These are phyloP conservation scores for Sebastes diaconus DNA, from an alignment of 2,797 vertebrate genomes.

Conservation along the genomic window DNA sequence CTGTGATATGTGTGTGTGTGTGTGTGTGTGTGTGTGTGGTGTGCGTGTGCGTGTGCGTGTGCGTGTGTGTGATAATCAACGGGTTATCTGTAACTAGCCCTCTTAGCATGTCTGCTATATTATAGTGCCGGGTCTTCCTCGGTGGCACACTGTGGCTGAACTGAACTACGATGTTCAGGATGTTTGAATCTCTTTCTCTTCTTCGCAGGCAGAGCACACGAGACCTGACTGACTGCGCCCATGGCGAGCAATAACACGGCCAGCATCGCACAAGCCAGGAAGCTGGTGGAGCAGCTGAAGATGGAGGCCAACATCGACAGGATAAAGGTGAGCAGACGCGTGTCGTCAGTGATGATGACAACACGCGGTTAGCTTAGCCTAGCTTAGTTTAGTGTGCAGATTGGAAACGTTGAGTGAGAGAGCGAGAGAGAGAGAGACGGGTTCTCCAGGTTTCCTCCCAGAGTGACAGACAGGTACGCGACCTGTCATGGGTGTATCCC, in stretches of 20 bases:
- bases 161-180: conserved; percentile 16
- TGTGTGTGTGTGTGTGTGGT: conserved; percentile 12
- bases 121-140: neutral
- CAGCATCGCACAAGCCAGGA: conserved; percentile 88
- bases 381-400: too few species aligned
- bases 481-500: too few species aligned
- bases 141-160: neutral
- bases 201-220: conserved; percentile 36
- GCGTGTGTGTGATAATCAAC: conserved; percentile 52
- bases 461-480: too few species aligned
- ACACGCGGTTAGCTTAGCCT: too few species aligned
- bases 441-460: too few species aligned
- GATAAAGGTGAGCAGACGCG: conserved; percentile 89
- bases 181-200: conserved; percentile 22
- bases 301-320: conserved; percentile 99
- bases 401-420: too few species aligned
- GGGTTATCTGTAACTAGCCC: conserved; percentile 32
- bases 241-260: conserved; percentile 99
- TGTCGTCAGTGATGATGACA: neutral
- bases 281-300: conserved; percentile 92
- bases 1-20: neutral
- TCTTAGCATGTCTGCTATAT: conserved; percentile 22
- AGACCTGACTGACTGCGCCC: conserved; percentile 45
- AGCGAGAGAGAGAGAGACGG: too few species aligned
- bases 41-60: conserved; percentile 37